phyloP scores from a whole-genome alignment of 2,797 vertebrate genomes.

The Pogoniulus pusillus region DNA sequence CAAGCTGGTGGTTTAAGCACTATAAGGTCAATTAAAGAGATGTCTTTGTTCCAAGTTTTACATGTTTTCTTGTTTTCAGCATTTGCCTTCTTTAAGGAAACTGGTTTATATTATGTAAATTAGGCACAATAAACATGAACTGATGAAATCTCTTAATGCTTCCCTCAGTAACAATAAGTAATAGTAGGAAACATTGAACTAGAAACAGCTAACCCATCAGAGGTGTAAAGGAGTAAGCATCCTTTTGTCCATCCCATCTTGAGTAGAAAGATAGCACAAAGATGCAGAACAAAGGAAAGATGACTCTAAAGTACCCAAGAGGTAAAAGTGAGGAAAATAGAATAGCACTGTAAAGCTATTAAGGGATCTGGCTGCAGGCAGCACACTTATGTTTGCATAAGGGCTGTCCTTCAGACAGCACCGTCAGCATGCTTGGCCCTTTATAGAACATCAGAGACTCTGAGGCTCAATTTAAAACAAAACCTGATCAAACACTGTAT shows the following conservation, averaged over 20 bases:
- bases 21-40: slow-evolving; percentile 31
- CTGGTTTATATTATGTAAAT: background rate
- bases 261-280: background rate
- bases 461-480: slow-evolving; percentile 56
- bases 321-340: slow-evolving; percentile 40
- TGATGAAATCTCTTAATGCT: background rate
- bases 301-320: background rate
- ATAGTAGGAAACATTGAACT: background rate
- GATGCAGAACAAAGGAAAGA: slow-evolving; percentile 8
- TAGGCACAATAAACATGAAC: background rate
- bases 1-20: background rate
- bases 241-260: background rate
- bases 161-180: background rate
- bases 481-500: slow-evolving; percentile 60
- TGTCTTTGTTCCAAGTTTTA: slow-evolving; percentile 11
- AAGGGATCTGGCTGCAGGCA: slow-evolving; percentile 38
- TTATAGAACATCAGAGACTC: slow-evolving; percentile 56
- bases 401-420: slow-evolving; percentile 50
- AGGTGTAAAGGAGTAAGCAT: background rate
- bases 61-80: slow-evolving; percentile 5
- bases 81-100: slow-evolving; percentile 6
- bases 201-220: background rate
- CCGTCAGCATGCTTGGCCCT: background rate
- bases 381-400: slow-evolving; percentile 51
- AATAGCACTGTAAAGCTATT: slow-evolving; percentile 18